A percentile compares a stretch with the other conserved stretches of the same genome.
phyloP scores from a whole-genome alignment of 1,140 invertebrate genomes.

The Bacillus rossius region DNA sequence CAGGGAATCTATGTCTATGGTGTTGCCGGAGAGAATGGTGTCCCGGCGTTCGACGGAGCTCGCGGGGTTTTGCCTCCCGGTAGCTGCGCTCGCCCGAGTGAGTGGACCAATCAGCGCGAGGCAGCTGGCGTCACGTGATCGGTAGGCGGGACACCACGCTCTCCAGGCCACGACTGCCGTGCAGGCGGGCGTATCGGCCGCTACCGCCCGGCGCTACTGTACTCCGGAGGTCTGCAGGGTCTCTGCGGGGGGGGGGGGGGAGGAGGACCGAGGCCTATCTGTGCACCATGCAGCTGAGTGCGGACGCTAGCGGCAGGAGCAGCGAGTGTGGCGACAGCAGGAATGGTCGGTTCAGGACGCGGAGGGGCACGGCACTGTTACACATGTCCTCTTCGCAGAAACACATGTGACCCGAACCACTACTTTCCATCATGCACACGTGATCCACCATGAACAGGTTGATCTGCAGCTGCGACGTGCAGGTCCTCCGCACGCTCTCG shows the following conservation, averaged over 20 bases:
- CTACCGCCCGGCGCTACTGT: background rate
- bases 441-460: constrained; percentile 97
- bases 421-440: constrained; percentile 97
- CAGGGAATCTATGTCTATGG: too few species aligned
- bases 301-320: background rate
- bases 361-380: constrained; percentile 52
- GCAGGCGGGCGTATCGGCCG: too few species aligned
- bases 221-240: background rate
- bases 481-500: constrained; percentile 82
- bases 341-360: background rate
- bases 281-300: constrained; percentile 13
- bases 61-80: too few species aligned
- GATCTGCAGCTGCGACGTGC: constrained; percentile 88
- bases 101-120: too few species aligned
- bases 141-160: too few species aligned
- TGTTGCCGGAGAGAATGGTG: too few species aligned
- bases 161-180: too few species aligned
- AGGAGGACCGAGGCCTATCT: constrained; percentile 8
- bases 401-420: constrained; percentile 94
- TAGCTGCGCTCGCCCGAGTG: too few species aligned
- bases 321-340: constrained; percentile 11
- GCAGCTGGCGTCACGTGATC: too few species aligned
- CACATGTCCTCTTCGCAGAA: constrained; percentile 97
- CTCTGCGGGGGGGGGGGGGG: background rate
- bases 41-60: too few species aligned